These are phyloP conservation scores for Zaprionus africanus DNA, from an alignment of 1,140 invertebrate genomes.

Conservation along the genomic window DNA sequence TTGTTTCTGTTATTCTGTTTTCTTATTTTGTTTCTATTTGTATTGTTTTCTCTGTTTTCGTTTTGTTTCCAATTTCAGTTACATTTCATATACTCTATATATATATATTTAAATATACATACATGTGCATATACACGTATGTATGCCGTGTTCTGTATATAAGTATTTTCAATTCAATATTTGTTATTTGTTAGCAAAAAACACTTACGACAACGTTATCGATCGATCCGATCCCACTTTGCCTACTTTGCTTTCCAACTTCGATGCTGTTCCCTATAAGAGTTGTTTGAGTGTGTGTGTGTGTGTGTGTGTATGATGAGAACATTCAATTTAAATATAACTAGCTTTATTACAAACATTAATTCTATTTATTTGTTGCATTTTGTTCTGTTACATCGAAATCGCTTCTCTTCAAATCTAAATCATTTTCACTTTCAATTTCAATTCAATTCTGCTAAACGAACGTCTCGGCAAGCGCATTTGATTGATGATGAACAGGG, in stretches of 20 bases:
- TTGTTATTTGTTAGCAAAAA: slow-evolving; percentile 76
- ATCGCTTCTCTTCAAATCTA: slow-evolving; percentile 3
- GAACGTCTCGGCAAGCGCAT: neutral
- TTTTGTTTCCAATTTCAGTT: slow-evolving; percentile 35
- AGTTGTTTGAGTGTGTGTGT: neutral
- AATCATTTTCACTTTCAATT: slow-evolving; percentile 11
- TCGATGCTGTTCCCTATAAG: slow-evolving; percentile 1
- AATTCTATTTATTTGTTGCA: slow-evolving; percentile 47
- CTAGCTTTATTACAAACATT: slow-evolving; percentile 47
- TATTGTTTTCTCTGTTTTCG: slow-evolving; percentile 21
- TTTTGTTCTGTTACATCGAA: slow-evolving; percentile 28
- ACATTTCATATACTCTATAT: slow-evolving; percentile 18
- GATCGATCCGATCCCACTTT: slow-evolving; percentile 14
- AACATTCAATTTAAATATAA: slow-evolving; percentile 36
- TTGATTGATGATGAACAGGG: neutral
- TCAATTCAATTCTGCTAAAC: slow-evolving; percentile 14
- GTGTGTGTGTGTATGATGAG: slow-evolving; percentile 10
- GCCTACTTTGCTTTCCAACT: neutral
- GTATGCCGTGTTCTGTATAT: slow-evolving; percentile 29
- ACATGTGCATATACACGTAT: neutral
- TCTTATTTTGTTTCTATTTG: slow-evolving; percentile 14
- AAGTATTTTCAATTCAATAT: slow-evolving; percentile 55
- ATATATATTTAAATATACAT: slow-evolving; percentile 26
- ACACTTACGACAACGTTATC: slow-evolving; percentile 50
- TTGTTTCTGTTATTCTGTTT: neutral